A percentile compares a stretch with the other conserved stretches of the same genome.
Evolutionary conservation across 2,888 invertebrate species (phyloP).

Genomic region (Acrocyrtus sp.): DNA sequence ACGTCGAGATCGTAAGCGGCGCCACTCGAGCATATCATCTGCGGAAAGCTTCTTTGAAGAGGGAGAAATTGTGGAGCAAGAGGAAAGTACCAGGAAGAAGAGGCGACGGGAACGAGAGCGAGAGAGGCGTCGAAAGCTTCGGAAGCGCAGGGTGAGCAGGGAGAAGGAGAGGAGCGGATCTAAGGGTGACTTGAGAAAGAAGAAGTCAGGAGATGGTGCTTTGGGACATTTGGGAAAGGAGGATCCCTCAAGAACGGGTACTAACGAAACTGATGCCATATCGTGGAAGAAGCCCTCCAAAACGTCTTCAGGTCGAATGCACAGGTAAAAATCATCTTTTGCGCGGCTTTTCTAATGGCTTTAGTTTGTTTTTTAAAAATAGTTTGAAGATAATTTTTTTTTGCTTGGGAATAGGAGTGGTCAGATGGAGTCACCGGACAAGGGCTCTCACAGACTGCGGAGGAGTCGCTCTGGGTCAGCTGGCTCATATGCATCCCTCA

Average conservation of each 20-base stretch:
- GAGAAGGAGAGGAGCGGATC: background rate
- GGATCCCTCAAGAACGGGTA: conserved; percentile 1
- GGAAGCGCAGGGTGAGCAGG: conserved; percentile 66
- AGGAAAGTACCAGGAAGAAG: conserved; percentile 61
- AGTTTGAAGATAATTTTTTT: too few relatives aligned
- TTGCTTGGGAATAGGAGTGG: too few relatives aligned
- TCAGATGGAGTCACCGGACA: too few relatives aligned
- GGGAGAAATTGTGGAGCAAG: conserved; percentile 71
- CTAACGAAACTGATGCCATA: too few relatives aligned
- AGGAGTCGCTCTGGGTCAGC: too few relatives aligned
- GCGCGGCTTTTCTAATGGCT: too few relatives aligned
- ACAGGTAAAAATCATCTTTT: conserved; percentile 66
- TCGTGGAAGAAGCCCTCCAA: conserved; percentile 84
- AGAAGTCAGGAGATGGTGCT: too few relatives aligned
- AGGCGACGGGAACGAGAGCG: too few relatives aligned
- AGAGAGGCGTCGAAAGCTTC: conserved; percentile 65
- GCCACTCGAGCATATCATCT: conserved; percentile 31
- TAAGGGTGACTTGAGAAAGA: too few relatives aligned
- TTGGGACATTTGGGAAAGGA: conserved; percentile 13
- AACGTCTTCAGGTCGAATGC: conserved; percentile 80
- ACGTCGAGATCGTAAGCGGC: conserved; percentile 14
- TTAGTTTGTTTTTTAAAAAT: too few relatives aligned
- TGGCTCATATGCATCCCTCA: too few relatives aligned
- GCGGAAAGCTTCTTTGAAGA: conserved; percentile 68
- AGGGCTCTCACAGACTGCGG: too few relatives aligned